Percentiles rank a stretch among this genome's conserved stretches.
phyloP scores from a whole-genome alignment of 1,140 invertebrate species.

The Aethina tumida region DNA sequence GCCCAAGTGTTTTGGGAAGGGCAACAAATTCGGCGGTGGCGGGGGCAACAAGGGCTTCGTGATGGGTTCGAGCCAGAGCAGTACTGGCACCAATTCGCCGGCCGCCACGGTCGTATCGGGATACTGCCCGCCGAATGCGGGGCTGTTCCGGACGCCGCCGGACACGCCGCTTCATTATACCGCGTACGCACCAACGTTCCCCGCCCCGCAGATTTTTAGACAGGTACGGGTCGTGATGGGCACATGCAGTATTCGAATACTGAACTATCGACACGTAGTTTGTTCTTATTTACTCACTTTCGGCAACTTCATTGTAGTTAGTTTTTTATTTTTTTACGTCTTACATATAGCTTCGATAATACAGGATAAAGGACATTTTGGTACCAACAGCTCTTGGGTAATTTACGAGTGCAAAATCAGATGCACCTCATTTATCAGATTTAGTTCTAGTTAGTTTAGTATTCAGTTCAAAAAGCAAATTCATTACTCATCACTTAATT shows the following conservation, averaged over 20 bases:
- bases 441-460: too few species aligned
- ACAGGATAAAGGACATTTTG: too few species aligned
- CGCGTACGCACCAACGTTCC: constrained; percentile 17
- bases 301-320: background rate
- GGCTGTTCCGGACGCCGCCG: constrained; percentile 23
- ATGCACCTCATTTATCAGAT: too few species aligned
- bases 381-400: too few species aligned
- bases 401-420: too few species aligned
- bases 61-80: constrained; percentile 30
- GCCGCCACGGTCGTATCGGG: constrained; percentile 28
- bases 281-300: background rate
- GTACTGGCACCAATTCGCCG: constrained; percentile 32
- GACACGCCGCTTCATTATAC: constrained; percentile 28
- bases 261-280: background rate
- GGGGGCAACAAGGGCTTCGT: constrained; percentile 6
- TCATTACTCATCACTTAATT: too few species aligned
- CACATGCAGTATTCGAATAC: background rate
- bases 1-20: background rate
- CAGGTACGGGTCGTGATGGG: constrained; percentile 18
- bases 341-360: too few species aligned
- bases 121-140: constrained; percentile 20
- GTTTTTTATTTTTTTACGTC: constrained; percentile 1
- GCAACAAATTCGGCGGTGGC: constrained; percentile 6
- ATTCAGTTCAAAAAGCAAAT: too few species aligned
- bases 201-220: constrained; percentile 25